phyloP scores from a whole-genome alignment of 2,888 invertebrate genomes.

The Resseliella maxima region DNA sequence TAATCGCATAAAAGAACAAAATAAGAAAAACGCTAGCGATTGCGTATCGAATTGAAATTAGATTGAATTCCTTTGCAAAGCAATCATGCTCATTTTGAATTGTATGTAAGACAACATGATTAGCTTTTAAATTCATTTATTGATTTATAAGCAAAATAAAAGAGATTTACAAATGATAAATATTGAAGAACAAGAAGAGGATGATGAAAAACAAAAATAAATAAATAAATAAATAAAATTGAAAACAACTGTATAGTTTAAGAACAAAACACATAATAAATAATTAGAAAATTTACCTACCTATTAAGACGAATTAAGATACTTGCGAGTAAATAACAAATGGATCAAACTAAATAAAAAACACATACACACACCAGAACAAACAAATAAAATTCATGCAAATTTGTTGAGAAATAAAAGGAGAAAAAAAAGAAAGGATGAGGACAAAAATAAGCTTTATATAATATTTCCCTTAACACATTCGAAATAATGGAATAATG shows the following conservation, averaged over 20 bases:
- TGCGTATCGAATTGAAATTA: not conserved
- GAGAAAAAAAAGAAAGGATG: not conserved
- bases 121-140: not conserved
- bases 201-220: not conserved
- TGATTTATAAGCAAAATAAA: slow-evolving; percentile 17
- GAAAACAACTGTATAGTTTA: slow-evolving; percentile 32
- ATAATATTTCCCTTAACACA: slow-evolving; percentile 8
- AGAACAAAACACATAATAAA: not conserved
- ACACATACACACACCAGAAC: not conserved
- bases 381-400: not conserved
- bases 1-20: no score
- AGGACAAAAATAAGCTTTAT: slow-evolving; percentile 22
- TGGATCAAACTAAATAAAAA: not conserved
- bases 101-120: slow-evolving; percentile 13
- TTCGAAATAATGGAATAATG: not conserved
- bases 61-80: slow-evolving; percentile 13
- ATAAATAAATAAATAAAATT: not conserved
- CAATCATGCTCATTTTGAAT: slow-evolving; percentile 50
- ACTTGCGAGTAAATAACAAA: not conserved
- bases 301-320: slow-evolving; percentile 36
- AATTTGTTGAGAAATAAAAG: not conserved
- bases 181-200: no score
- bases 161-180: no score
- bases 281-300: slow-evolving; percentile 40
- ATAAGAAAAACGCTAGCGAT: not conserved